Evolutionary conservation across 1,140 invertebrate genomes (phyloP), one percentile per base, ranked within the genome.

Genomic region (Panagrolaimus sp.): DNA sequence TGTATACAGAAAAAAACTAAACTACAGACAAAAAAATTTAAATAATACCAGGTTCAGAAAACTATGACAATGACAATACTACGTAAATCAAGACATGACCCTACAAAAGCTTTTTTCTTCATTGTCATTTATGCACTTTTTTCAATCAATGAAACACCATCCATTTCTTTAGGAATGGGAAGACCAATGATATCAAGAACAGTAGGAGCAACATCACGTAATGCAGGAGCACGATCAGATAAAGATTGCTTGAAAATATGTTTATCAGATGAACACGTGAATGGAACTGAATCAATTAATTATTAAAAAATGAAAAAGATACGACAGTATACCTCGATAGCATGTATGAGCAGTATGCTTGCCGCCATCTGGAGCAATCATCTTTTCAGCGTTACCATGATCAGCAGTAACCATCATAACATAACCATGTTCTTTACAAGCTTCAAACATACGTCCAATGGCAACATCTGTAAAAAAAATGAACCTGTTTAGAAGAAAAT

Each of bases 341-440:
- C 84, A 85, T 3, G 85, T 86, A 70, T 86, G 85, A 8, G 85
- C 83, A n/a, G 86, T 86, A 52, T 83, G 74, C 45, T 85, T 85
- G 15, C 84, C 83, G 47, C 85, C 85, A 43, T 82, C 80, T 12
- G 79, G 75, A 38, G 84, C 85, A 48, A 83, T 82, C 85, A 86
- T 86, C 63, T 84, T 79, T 66, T 86, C 85, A 28, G 85, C 86
- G 74, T 87, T 86, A 43, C 85, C 85, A 74, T 86, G 85, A 77
- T 86, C 85, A 15, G 85, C 79, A 46, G 85, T 87, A 2, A 86
- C 82, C 68, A 86, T 72, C 15, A 86, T 45, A 28, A 83, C 76
- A 67, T 84, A 86, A 65, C 78, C 82, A 69, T 85, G 69, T 48
- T 84, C 76, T 43, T 85, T 72, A 67, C 85, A 86, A 12, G 85